Evolutionary conservation across 1,140 invertebrate species (phyloP).

Genomic region (Sitobion miscanthi): DNA sequence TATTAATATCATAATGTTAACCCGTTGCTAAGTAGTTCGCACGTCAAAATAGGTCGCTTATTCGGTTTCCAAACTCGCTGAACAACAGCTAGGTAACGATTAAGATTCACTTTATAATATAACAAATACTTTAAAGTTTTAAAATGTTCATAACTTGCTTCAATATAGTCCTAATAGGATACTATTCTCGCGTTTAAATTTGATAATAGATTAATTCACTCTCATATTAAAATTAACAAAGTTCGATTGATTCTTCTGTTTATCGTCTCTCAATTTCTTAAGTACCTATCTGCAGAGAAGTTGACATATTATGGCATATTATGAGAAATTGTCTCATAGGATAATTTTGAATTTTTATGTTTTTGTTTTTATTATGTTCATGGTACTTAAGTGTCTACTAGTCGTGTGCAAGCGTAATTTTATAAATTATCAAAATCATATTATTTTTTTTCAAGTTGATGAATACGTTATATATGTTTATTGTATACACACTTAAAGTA

Average conservation of each 20-base stretch:
- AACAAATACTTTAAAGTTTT: not conserved
- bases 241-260: not conserved
- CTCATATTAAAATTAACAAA: not conserved
- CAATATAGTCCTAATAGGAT: not conserved
- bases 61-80: not conserved
- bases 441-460: not conserved
- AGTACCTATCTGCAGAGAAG: not conserved
- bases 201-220: too few species aligned
- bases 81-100: not conserved
- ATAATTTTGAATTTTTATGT: not conserved
- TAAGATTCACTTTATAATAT: not conserved
- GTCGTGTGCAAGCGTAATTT: not conserved
- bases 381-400: not conserved
- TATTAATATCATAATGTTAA: not conserved
- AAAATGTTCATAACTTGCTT: not conserved
- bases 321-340: not conserved
- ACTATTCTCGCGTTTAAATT: not conserved
- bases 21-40: not conserved
- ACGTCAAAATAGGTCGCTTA: not conserved
- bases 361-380: not conserved
- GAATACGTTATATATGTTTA: not conserved
- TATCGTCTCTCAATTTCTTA: not conserved
- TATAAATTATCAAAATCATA: not conserved
- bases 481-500: not conserved
- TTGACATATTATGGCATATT: not conserved